Evolutionary conservation across 1,140 invertebrate genomes (phyloP).

Genomic region (Eumaeus atala): DNA sequence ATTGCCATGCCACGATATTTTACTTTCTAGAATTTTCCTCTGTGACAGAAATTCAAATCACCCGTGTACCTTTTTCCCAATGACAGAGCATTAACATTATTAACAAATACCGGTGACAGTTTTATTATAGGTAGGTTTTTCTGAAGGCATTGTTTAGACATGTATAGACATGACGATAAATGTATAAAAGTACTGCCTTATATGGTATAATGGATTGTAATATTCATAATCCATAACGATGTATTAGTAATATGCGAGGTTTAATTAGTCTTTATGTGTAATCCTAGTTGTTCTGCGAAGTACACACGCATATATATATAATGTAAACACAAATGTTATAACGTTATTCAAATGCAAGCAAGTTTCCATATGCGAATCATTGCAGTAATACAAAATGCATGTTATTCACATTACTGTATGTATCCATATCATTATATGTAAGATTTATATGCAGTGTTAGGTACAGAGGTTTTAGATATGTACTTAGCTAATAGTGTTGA

Average conservation of each 20-base stretch:
- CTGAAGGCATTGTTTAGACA: no score
- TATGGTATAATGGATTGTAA: neutral
- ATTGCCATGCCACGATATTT: no score
- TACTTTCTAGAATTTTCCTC: no score
- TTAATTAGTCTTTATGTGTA: neutral
- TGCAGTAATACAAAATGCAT: neutral
- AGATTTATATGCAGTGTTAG: no score
- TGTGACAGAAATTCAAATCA: no score
- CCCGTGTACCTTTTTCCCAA: no score
- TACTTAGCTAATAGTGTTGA: no score
- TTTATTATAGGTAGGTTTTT: no score
- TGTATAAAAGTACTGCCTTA: neutral
- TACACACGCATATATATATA: conserved; percentile 5
- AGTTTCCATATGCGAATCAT: conserved; percentile 9
- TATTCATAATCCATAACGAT: neutral
- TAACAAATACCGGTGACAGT: no score
- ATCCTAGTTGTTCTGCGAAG: conserved; percentile 1
- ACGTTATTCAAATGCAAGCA: neutral
- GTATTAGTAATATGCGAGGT: neutral
- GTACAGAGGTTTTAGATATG: no score
- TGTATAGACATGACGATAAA: no score
- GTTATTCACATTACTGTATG: neutral
- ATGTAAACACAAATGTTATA: neutral
- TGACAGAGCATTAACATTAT: no score
- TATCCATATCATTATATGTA: neutral